phyloP scores from a whole-genome alignment of 1,140 invertebrate genomes.

The Pissodes strobi region DNA sequence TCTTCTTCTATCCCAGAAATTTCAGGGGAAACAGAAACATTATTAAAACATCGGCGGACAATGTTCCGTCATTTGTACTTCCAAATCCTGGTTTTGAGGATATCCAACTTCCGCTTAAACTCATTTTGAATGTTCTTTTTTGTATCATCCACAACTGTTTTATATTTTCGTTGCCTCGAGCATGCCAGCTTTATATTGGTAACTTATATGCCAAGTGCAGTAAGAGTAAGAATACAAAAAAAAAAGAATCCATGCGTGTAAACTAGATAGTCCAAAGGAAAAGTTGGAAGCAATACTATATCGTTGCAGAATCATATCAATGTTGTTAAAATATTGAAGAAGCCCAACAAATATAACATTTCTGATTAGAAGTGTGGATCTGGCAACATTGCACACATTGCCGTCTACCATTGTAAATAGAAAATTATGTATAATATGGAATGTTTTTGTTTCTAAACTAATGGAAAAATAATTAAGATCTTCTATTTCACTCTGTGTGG shows the following conservation, averaged over 20 bases:
- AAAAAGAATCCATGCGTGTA: conserved; percentile 26
- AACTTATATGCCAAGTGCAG: conserved; percentile 31
- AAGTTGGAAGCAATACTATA: background rate
- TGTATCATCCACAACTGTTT: background rate
- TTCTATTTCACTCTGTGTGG: conserved; percentile 29
- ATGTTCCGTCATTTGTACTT: too few species aligned
- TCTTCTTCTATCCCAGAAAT: conserved; percentile 24
- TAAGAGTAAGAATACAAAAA: conserved; percentile 22
- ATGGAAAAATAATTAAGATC: conserved; percentile 3
- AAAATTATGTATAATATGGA: conserved; percentile 33
- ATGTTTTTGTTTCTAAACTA: background rate
- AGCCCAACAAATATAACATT: conserved; percentile 42
- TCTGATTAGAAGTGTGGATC: conserved; percentile 37
- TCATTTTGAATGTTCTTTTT: conserved; percentile 14
- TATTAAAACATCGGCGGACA: too few species aligned
- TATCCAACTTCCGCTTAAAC: conserved; percentile 41
- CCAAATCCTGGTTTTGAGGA: too few species aligned
- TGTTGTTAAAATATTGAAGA: conserved; percentile 41
- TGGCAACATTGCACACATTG: conserved; percentile 49
- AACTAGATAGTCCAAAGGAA: conserved; percentile 13
- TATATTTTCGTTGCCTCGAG: background rate
- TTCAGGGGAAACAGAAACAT: conserved; percentile 1
- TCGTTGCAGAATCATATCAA: conserved; percentile 6
- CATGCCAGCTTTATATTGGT: conserved; percentile 24
- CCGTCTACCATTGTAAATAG: conserved; percentile 50